These are phyloP conservation scores for Pedionomus torquatus DNA, from an alignment of 2,113 vertebrate genomes.

Conservation along the genomic window DNA sequence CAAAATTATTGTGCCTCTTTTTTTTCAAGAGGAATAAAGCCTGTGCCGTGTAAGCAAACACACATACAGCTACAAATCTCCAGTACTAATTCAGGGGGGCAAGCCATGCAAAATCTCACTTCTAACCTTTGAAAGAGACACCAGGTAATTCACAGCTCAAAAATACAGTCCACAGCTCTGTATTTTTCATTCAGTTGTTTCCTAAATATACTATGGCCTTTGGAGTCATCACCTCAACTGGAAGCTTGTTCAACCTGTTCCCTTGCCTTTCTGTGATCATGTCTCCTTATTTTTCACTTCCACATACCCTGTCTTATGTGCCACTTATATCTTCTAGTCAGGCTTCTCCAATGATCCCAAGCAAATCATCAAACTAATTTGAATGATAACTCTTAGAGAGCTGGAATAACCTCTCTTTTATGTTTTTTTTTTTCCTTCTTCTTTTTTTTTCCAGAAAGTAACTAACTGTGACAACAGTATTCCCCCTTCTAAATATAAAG, in stretches of 20 bases:
- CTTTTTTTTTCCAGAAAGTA: neutral
- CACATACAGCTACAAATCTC: neutral
- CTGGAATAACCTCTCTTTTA: constrained; percentile 12
- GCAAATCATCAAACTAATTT: constrained; percentile 58
- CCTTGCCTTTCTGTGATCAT: neutral
- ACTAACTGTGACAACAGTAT: neutral
- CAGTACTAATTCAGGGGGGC: neutral
- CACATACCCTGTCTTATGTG: constrained; percentile 5
- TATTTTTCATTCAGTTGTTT: constrained; percentile 3
- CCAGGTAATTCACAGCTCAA: neutral
- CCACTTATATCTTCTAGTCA: constrained; percentile 19
- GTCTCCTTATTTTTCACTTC: constrained; percentile 28
- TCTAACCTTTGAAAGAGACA: neutral
- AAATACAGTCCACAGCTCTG: neutral
- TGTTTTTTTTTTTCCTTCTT: neutral
- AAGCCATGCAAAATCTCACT: neutral
- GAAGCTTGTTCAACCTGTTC: constrained; percentile 28
- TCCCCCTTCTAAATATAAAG: constrained; percentile 43
- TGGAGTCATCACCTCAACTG: neutral
- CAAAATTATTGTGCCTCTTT: neutral
- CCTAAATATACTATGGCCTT: neutral
- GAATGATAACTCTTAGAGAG: constrained; percentile 41
- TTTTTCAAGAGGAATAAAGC: neutral
- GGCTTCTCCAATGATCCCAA: constrained; percentile 55
- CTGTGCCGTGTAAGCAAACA: neutral